Evolutionary conservation across 2,888 invertebrate species (phyloP), one percentile per base, ranked within the genome.

Genomic region (Hipparchia sbordonii): DNA sequence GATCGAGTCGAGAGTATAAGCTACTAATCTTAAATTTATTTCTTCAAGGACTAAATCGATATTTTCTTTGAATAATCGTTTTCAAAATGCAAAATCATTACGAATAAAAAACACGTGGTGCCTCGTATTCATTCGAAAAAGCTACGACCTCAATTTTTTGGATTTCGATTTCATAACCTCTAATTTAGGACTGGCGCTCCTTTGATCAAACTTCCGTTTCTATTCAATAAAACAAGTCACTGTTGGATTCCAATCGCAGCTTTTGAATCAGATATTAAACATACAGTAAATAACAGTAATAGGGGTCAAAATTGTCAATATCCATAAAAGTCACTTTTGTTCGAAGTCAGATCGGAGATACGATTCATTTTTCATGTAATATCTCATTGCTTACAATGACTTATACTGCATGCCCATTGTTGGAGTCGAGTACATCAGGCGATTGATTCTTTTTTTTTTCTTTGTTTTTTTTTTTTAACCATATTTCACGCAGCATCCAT

Each of bases 401-500:
- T 78, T 77, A 81, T 82, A 80, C 77, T 80, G 78, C 78, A 78
- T 77, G 82, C 77, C 85, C 77, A 86, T 90, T 90, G 87, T 89
- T 78, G 6, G 48, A 48, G 6, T 13, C 13, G 78, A 79, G 81
- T 80, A 82, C 84, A 83, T 83, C 79, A 79, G 82, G 78, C 85
- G 81, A 87, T 88, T 85, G 85, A 87, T 83, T 84, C 78, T 83
- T 81, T 87, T 87, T 87, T 87, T 90, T 90, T 88, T 87, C 85
- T 81, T 80, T 85, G 33, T 86, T 87, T 80, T 85, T 51, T 86
- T 87, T 84, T 87, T 84, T 87, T 84, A 81, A 82, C 81, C 82
- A 80, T 83, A 85, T 89, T 90, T 89, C 85, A 89, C 87, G 89
- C 87, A 80, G 86, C 89, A 91, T 90, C 89, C 87, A 90, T 91